Evolutionary conservation across 1,140 invertebrate species (phyloP), one percentile per base, ranked within the genome.

Genomic region (Dufourea novaeangliae): DNA sequence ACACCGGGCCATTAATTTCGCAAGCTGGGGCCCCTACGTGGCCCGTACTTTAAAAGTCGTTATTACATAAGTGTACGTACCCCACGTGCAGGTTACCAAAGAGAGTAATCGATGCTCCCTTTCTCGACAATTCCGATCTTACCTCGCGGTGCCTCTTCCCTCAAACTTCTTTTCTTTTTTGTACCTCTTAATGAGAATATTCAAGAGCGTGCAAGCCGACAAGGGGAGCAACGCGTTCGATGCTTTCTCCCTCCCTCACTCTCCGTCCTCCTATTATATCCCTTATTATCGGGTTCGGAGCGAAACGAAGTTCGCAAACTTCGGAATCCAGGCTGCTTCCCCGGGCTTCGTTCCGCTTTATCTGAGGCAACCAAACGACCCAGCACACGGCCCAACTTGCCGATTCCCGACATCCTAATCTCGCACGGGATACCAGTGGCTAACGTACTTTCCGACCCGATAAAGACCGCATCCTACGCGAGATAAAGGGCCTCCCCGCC

Each of bases 401-500:
- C 71, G 50, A 86, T 85, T 80, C 78, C 12, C 75, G 80, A 85
- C 83, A 76, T 85, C 81, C 80, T 85, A 86, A 86, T 85, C 84
- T 85, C 56, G 46, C 20, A 66, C 71, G 66, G 80, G 75, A 85
- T 85, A 85, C 76, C 63, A 72, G 52, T 63, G 79, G 83, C 68
- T 85, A 85, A 84, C 74, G 76, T 84, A 85, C 76, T 76, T 85
- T 85, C 63, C 82, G 50, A 73, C 75, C 56, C 57, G 84, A 85
- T 85, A 85, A 86, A 82, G 83, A 85, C 79, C 83, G 76, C 80
- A 79, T 85, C 83, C 76, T 85, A 25, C 76, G 69, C 34, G 74
- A 84, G 83, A 85, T 85, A 85, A 85, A 84, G 73, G 77, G 62
- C 78, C 78, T 77, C 57, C n/a, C n/a, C 78, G 64, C 61, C 73